Evolutionary conservation across 2,797 vertebrate genomes (phyloP).

Genomic region (Hypotaenidia philippensis): DNA sequence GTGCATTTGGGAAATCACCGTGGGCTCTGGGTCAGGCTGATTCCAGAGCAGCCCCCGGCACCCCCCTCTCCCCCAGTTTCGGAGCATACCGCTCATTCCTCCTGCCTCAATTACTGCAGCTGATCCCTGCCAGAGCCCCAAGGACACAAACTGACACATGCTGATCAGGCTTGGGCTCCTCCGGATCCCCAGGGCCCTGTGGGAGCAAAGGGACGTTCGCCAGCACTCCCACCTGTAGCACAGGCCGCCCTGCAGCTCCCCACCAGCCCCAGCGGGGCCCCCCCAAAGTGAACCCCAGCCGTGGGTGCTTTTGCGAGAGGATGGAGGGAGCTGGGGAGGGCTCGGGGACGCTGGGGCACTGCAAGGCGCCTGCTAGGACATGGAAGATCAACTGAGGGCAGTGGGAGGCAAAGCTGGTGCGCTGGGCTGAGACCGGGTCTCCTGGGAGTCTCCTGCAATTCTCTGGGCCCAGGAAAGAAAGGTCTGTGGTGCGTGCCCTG

Average conservation of each 20-base stretch:
- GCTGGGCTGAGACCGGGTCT: neutral
- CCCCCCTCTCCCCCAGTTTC: fast-evolving
- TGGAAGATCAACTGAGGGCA: neutral
- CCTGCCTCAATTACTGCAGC: conserved; percentile 40
- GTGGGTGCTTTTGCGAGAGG: neutral
- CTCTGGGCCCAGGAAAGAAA: neutral
- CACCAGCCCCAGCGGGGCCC: neutral
- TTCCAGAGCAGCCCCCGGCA: neutral
- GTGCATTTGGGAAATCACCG: neutral
- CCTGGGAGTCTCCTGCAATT: neutral
- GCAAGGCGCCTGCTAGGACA: fast-evolving
- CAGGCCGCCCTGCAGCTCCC: neutral
- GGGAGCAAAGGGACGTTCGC: neutral
- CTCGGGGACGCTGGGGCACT: neutral
- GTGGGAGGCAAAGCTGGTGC: neutral
- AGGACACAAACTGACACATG: conserved; percentile 14
- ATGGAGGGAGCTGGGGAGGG: neutral
- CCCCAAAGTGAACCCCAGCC: neutral
- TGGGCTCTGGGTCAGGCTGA: neutral
- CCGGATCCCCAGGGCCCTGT: neutral
- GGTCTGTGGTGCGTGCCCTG: neutral
- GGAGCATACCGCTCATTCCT: conserved; percentile 60
- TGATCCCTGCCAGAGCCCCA: conserved; percentile 7
- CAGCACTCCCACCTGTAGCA: fast-evolving
- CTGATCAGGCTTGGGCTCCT: neutral